Percentiles rank a stretch among this genome's conserved stretches.
Evolutionary conservation across 2,888 invertebrate genomes (phyloP).

Genomic region (Thecocarcelia acutangulata): DNA sequence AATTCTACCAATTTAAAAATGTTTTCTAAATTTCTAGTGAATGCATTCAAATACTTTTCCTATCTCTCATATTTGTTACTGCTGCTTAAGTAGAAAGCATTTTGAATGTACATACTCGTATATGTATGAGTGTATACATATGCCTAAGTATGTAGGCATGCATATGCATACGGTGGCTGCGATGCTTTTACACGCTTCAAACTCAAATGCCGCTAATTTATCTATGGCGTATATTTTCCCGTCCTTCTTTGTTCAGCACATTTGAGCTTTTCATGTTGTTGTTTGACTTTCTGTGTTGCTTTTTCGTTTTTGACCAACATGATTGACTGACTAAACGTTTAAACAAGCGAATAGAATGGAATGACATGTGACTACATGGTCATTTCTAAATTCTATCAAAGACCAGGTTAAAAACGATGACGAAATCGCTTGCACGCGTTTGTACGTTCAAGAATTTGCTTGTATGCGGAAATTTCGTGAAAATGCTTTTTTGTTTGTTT

Average conservation of each 20-base stretch:
- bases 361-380: constrained; percentile 61
- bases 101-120: too few species aligned
- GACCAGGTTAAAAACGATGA: constrained; percentile 54
- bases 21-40: background rate
- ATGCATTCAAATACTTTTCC: background rate
- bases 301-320: constrained; percentile 46
- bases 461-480: constrained; percentile 51
- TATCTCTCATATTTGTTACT: background rate
- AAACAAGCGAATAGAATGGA: constrained; percentile 24
- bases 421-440: constrained; percentile 33
- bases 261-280: constrained; percentile 2
- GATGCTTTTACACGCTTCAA: constrained; percentile 49
- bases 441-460: background rate
- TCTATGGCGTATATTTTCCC: constrained; percentile 34
- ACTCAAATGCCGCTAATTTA: constrained; percentile 62
- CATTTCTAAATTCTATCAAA: constrained; percentile 66
- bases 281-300: constrained; percentile 11
- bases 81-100: background rate
- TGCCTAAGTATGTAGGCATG: background rate
- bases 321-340: constrained; percentile 61
- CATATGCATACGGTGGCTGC: constrained; percentile 18
- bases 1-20: too few species aligned
- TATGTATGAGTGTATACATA: too few species aligned
- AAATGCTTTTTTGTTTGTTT: constrained; percentile 35
- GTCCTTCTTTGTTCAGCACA: background rate